A percentile compares a stretch with the other conserved stretches of the same genome.
Conservation (phyloP, 2,888 invertebrate genomes). For the Platycheirus albimanus region DNA sequence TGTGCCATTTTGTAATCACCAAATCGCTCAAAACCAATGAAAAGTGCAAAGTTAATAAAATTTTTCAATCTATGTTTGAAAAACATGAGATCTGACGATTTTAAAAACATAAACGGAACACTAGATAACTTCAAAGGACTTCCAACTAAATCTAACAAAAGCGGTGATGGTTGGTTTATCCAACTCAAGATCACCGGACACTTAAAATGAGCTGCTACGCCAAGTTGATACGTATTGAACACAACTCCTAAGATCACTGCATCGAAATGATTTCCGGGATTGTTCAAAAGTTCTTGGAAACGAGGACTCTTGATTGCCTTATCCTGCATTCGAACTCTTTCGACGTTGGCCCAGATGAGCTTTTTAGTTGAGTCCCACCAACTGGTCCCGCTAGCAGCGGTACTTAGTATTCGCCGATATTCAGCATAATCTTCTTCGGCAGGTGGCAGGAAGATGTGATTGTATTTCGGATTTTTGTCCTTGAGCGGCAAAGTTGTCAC, state of each 20-base stretch:
- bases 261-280: constrained; percentile 70
- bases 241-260: constrained; percentile 73
- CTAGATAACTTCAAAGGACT: constrained; percentile 51
- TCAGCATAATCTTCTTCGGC: constrained; percentile 13
- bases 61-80: constrained; percentile 77
- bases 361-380: constrained; percentile 44
- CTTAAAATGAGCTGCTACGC: constrained; percentile 75
- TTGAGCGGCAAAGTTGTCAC: constrained; percentile 76
- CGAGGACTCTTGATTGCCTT: constrained; percentile 41
- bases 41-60: constrained; percentile 39
- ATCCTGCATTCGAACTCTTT: constrained; percentile 48
- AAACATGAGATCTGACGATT: constrained; percentile 65
- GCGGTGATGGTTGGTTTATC: constrained; percentile 23
- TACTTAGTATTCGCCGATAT: constrained; percentile 7
- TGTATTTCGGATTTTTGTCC: constrained; percentile 78
- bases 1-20: constrained; percentile 45
- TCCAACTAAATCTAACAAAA: constrained; percentile 26
- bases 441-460: constrained; percentile 75
- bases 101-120: not conserved
- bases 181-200: constrained; percentile 73
- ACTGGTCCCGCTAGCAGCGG: constrained; percentile 12
- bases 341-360: constrained; percentile 25
- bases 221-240: constrained; percentile 74
- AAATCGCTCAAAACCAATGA: constrained; percentile 22
- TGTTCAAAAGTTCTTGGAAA: constrained; percentile 65